phyloP scores from a whole-genome alignment of 2,113 vertebrate genomes.

The Cynopterus brachyotis region DNA sequence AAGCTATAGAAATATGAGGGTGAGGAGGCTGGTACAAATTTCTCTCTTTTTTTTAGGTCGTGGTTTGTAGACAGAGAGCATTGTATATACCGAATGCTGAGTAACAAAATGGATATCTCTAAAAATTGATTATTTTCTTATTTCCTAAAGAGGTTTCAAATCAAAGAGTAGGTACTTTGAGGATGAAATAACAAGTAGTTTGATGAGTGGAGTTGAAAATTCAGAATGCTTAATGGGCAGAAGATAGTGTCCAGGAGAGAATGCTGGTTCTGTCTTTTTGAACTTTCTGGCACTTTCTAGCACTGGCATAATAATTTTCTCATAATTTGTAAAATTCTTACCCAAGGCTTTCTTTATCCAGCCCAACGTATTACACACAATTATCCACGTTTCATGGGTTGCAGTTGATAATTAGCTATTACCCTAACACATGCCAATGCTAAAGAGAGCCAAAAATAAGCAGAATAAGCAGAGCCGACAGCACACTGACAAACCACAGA shows the following conservation, averaged over 20 bases:
- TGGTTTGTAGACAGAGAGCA: background rate
- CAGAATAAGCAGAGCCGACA: constrained; percentile 58
- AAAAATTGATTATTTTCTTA: background rate
- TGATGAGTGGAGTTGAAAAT: background rate
- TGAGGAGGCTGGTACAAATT: background rate
- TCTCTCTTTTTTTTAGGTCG: background rate
- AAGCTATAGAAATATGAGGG: background rate
- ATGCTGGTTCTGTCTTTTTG: background rate
- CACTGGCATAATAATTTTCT: constrained; percentile 58
- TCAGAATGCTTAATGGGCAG: background rate
- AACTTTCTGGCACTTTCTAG: constrained; percentile 26
- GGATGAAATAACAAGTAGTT: background rate
- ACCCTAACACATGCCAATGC: background rate
- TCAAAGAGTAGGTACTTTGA: background rate
- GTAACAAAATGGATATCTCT: background rate
- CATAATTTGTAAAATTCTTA: constrained; percentile 42
- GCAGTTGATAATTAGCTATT: constrained; percentile 63
- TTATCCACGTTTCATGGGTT: constrained; percentile 55
- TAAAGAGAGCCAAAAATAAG: constrained; percentile 67
- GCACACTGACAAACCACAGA: constrained; percentile 64
- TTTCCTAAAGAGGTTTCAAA: background rate
- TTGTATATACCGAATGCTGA: background rate
- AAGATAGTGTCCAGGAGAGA: background rate
- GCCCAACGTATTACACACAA: constrained; percentile 30
- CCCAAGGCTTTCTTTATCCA: constrained; percentile 48